Base-by-base conservation (phyloP, 2,888 invertebrate genomes). In the Microctonus brassicae region DNA sequence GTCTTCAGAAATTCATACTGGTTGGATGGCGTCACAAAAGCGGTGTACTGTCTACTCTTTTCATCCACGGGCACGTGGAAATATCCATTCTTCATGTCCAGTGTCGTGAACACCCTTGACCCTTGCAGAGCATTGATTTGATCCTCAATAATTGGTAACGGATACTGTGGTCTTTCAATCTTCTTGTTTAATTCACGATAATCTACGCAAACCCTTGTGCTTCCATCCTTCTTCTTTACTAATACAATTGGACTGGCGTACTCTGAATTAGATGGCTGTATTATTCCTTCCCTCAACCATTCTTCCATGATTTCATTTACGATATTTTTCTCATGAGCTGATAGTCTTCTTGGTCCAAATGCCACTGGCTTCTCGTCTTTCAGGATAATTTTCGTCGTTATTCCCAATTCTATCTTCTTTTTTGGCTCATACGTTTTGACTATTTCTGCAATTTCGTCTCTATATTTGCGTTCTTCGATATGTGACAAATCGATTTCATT, bases 171-270 rank as follows among this genome's bases (percentile, higher is more conserved):
- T 73, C 78, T 79, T 5, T 77, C 72, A 0, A 85, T 81, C 72
- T 82, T 80, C 17, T 73, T 69, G 75, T 88, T 88, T 1, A 87
- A 58, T 29, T 75, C 73, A 13, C 88, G 69, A 72, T 84, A 88
- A 70, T 88, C 87, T 0, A 88, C 78, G 72, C 87, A 88, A 13
- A 82, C 64, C 58, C 81, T 68, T 10, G 72, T 70, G 7, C 75
- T 42, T 0, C 78, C 77, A 13, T 79, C 75, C n/a, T n/a, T n/a
- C 68, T 81, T 83, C 17, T 76, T 77, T 1, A 81, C 78, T n/a
- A 85, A 60, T 1, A 84, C 80, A 1, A 83, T 71, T 2, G 81
- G 76, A 52, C 81, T 84, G 4, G 84, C 78, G 68, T 81, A 86
- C 11, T 84, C 82, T 0, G 85, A 85, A 22, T 61, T 61, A 17